These are phyloP conservation scores for Lagopus muta DNA, from an alignment of 2,113 vertebrate genomes.

Conservation along the genomic window DNA sequence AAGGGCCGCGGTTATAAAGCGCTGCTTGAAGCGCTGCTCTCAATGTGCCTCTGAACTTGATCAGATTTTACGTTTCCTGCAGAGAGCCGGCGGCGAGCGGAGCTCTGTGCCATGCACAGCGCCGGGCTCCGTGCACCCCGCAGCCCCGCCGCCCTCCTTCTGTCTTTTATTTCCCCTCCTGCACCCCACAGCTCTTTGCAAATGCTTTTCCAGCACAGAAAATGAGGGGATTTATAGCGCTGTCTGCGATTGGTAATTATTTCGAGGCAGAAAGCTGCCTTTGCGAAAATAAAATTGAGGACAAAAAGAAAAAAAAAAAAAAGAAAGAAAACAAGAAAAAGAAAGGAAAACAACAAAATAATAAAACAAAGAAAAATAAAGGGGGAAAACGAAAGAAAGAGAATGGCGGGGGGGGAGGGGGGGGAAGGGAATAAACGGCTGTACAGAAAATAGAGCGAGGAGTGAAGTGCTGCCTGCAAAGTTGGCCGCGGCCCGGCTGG, in stretches of 20 bases:
- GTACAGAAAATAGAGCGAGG: neutral
- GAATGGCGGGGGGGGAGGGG: too few species aligned
- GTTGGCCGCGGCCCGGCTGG: neutral
- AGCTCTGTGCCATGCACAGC: constrained; percentile 85
- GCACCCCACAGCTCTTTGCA: constrained; percentile 82
- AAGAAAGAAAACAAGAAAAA: too few species aligned
- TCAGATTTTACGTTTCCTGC: constrained; percentile 96
- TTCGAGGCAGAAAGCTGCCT: constrained; percentile 62
- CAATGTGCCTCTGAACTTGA: constrained; percentile 95
- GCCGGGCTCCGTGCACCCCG: constrained; percentile 80
- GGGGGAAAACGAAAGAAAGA: neutral
- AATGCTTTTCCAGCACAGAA: constrained; percentile 72
- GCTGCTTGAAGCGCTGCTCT: constrained; percentile 88
- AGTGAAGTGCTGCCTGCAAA: too few species aligned
- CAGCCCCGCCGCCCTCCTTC: constrained; percentile 89
- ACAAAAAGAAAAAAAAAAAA: too few species aligned
- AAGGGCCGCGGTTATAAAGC: constrained; percentile 91
- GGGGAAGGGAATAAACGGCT: neutral
- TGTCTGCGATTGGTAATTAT: constrained; percentile 73
- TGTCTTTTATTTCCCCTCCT: constrained; percentile 83
- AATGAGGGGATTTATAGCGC: constrained; percentile 75
- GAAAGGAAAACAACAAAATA: too few species aligned
- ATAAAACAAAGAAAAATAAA: neutral
- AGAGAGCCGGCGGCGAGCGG: constrained; percentile 88
- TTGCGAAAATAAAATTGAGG: constrained; percentile 11